Conservation (phyloP, 2,888 invertebrate species). For the Drosophila crucigera region DNA sequence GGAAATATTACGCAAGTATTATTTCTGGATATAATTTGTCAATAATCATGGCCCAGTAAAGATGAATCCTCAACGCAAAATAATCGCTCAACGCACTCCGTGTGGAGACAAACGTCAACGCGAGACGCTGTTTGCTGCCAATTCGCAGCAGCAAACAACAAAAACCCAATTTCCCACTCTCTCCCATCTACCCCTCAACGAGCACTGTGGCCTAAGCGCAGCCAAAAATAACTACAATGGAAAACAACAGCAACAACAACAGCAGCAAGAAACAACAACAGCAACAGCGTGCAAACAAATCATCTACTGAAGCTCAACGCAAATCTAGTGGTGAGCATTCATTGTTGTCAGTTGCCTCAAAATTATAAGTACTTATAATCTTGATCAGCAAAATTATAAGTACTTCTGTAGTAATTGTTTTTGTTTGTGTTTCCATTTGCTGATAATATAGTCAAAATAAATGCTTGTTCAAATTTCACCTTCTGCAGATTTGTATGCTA, state of each 20-base stretch:
- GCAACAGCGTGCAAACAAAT: constrained; percentile 88
- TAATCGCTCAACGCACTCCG: constrained; percentile 82
- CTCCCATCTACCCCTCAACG: constrained; percentile 29
- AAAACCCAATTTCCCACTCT: constrained; percentile 43
- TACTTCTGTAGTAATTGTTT: not conserved
- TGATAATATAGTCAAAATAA: not conserved
- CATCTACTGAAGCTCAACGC: constrained; percentile 89
- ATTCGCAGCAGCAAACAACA: constrained; percentile 57
- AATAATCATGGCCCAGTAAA: constrained; percentile 86
- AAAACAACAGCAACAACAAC: constrained; percentile 47
- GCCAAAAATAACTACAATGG: constrained; percentile 85
- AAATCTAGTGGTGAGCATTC: constrained; percentile 83
- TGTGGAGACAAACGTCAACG: constrained; percentile 84
- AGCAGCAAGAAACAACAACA: constrained; percentile 90
- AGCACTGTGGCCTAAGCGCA: constrained; percentile 43
- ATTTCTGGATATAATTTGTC: constrained; percentile 76
- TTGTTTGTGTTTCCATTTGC: not conserved
- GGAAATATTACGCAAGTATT: constrained; percentile 82
- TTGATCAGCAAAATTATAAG: not conserved
- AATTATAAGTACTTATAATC: not conserved
- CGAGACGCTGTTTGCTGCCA: constrained; percentile 63
- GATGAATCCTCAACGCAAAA: constrained; percentile 84
- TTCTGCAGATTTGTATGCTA: constrained; percentile 73
- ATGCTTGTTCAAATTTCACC: not conserved
- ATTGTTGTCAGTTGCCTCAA: not conserved